These are phyloP conservation scores for Bombus fervidus DNA, from an alignment of 1,140 invertebrate genomes.

Conservation along the genomic window DNA sequence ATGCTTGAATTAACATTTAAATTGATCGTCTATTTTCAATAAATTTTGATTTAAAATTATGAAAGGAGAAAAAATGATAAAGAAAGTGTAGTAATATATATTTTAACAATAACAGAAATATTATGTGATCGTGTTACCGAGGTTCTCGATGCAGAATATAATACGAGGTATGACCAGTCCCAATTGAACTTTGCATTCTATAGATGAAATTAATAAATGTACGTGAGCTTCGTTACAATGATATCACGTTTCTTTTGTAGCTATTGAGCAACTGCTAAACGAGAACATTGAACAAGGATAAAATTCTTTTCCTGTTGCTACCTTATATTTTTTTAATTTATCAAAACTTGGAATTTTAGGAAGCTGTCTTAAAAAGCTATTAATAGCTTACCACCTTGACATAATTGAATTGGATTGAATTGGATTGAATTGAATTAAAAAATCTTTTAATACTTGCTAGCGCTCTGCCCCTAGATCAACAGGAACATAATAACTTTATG, in stretches of 20 bases:
- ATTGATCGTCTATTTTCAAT: too few species aligned
- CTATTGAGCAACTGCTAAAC: background rate
- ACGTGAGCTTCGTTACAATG: constrained; percentile 6
- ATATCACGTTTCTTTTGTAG: background rate
- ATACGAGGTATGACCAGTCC: background rate
- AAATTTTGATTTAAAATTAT: background rate
- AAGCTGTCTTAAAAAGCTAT: background rate
- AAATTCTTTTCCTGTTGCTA: background rate
- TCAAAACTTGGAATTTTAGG: background rate
- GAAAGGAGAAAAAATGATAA: background rate
- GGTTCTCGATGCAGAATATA: background rate
- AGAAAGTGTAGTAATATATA: background rate
- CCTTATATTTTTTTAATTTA: too few species aligned
- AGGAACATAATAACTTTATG: background rate
- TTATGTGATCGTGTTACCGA: background rate
- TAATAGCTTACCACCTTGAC: background rate
- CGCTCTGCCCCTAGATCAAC: too few species aligned
- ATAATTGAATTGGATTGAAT: background rate
- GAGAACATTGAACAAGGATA: background rate
- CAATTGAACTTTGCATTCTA: constrained; percentile 8
- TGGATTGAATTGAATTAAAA: too few species aligned
- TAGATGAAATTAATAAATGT: constrained; percentile 20
- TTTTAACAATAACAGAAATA: background rate
- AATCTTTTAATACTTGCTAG: background rate
- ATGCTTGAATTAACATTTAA: background rate